These are phyloP conservation scores for Ceratotherium simum DNA, from an alignment of 2,113 vertebrate species.

Conservation along the genomic window DNA sequence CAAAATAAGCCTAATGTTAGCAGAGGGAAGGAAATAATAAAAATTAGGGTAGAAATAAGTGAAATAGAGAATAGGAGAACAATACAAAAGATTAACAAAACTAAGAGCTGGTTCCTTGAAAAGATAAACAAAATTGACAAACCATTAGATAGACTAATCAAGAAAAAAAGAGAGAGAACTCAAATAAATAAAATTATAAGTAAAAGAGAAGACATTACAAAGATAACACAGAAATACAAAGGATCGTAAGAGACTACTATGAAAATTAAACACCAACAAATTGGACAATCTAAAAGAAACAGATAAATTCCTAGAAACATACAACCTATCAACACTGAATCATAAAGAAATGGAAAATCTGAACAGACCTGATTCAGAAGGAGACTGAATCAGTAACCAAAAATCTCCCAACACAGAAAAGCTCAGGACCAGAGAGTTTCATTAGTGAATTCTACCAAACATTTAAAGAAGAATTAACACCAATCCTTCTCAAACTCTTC, in stretches of 20 bases:
- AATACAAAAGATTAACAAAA: not conserved
- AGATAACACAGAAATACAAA: not conserved
- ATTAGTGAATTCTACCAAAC: not conserved
- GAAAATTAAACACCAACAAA: not conserved
- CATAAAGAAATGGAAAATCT: not conserved
- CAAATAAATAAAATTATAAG: not conserved
- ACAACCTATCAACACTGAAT: not conserved
- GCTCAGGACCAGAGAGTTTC: not conserved
- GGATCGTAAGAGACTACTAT: not conserved
- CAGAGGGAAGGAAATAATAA: not conserved
- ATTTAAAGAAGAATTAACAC: not conserved
- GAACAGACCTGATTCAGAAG: not conserved
- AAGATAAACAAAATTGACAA: not conserved
- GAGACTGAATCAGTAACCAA: not conserved
- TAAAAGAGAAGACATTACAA: not conserved
- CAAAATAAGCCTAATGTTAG: not conserved
- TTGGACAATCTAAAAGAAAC: not conserved
- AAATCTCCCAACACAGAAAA: not conserved
- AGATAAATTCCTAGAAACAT: not conserved
- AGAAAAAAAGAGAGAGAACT: not conserved
- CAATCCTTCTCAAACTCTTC: not conserved
- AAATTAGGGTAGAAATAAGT: not conserved
- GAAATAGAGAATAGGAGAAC: not conserved
- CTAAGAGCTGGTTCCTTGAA: not conserved
- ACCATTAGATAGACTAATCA: not conserved